Evolutionary conservation across 2,113 vertebrate genomes (phyloP).

Genomic region (Columbina picui): DNA sequence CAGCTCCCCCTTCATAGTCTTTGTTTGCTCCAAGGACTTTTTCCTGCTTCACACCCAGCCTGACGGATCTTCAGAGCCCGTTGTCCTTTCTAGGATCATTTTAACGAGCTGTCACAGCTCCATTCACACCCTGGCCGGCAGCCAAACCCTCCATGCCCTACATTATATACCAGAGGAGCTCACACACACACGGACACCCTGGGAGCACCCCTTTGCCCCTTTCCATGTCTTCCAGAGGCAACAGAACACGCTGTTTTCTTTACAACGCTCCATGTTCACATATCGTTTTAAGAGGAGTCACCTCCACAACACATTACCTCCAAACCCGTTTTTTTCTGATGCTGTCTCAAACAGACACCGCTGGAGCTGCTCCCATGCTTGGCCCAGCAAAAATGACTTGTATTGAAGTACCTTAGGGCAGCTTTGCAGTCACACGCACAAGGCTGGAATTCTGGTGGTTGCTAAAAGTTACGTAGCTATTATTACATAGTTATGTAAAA

Average conservation of each 20-base stretch:
- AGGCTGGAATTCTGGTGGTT: background rate
- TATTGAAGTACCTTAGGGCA: background rate
- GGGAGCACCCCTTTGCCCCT: background rate
- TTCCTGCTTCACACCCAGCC: background rate
- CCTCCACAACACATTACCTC: background rate
- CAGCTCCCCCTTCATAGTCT: background rate
- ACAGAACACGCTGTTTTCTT: background rate
- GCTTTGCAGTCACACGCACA: background rate
- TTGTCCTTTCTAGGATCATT: background rate
- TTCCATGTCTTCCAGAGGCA: background rate
- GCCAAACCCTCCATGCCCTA: background rate
- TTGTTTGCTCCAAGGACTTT: background rate
- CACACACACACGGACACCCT: background rate
- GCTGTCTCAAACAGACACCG: background rate
- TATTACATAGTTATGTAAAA: background rate
- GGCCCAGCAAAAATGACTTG: background rate
- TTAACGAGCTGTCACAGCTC: constrained; percentile 12
- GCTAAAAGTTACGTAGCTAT: background rate
- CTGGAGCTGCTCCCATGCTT: background rate
- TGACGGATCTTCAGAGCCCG: background rate
- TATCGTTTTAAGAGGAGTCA: background rate
- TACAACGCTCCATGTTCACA: rapidly evolving
- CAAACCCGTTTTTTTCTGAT: background rate
- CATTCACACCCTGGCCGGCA: background rate
- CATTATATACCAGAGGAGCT: background rate